Conservation (phyloP, 2,888 invertebrate genomes). For the Carabus problematicus region DNA sequence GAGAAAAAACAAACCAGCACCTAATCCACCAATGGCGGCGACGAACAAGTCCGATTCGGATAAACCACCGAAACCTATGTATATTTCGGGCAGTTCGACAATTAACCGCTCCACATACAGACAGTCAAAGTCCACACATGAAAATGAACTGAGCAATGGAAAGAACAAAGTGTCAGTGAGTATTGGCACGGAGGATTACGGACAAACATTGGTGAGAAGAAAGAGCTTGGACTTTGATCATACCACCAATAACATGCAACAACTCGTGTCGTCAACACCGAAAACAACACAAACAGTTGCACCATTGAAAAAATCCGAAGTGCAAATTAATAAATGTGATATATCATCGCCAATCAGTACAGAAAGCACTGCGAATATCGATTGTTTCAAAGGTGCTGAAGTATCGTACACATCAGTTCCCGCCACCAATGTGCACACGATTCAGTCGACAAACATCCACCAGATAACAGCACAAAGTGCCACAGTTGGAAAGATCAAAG, state of each 20-base stretch:
- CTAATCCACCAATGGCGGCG: slow-evolving; percentile 52
- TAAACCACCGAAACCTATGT: slow-evolving; percentile 68
- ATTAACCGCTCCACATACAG: slow-evolving; percentile 65
- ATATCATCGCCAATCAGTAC: slow-evolving; percentile 36
- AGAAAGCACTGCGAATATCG: slow-evolving; percentile 29
- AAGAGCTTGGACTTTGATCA: slow-evolving; percentile 66
- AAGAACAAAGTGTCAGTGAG: slow-evolving; percentile 48
- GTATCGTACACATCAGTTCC: slow-evolving; percentile 41
- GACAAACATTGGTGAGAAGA: slow-evolving; percentile 52
- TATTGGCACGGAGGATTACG: slow-evolving; percentile 31
- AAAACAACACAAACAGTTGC: not conserved
- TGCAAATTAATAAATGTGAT: slow-evolving; percentile 54
- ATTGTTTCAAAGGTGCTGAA: slow-evolving; percentile 21
- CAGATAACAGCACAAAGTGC: slow-evolving; percentile 60
- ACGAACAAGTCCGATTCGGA: slow-evolving; percentile 52
- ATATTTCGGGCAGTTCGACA: slow-evolving; percentile 65
- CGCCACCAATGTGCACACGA: slow-evolving; percentile 44
- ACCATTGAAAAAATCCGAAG: slow-evolving; percentile 51
- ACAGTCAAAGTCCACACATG: slow-evolving; percentile 55
- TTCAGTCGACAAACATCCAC: slow-evolving; percentile 52
- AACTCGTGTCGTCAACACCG: no score
- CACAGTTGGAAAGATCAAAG: slow-evolving; percentile 60
- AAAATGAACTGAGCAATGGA: slow-evolving; percentile 60
- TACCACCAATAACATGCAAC: slow-evolving; percentile 48
- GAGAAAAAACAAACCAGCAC: slow-evolving; percentile 80